Conservation (phyloP, 2,797 vertebrate species). For the Dicrostonyx torquatus region DNA sequence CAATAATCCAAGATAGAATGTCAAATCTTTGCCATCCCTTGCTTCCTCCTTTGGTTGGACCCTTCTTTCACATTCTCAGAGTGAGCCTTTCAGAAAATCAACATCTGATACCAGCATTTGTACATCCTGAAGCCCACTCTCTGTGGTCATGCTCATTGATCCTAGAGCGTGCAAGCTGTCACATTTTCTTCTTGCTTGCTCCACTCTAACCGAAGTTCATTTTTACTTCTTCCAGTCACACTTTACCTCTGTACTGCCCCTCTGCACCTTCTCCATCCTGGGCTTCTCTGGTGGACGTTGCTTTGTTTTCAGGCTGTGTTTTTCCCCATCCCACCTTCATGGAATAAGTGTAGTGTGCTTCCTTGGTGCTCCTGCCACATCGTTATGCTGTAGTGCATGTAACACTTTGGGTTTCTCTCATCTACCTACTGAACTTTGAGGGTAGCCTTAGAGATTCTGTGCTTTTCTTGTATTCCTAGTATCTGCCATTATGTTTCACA, state of each 20-base stretch:
- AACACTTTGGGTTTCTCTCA: background rate
- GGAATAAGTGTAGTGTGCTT: background rate
- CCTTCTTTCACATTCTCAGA: background rate
- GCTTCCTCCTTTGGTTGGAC: background rate
- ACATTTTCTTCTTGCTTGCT: background rate
- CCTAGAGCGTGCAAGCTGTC: background rate
- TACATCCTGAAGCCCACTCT: background rate
- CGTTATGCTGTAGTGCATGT: background rate
- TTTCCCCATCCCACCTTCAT: background rate
- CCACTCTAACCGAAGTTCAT: background rate
- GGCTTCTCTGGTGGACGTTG: background rate
- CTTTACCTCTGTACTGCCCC: background rate
- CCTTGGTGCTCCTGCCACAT: background rate
- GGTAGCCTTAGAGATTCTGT: background rate
- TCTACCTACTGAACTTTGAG: background rate
- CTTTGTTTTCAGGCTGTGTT: background rate
- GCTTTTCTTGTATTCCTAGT: background rate
- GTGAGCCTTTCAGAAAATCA: slow-evolving; percentile 5
- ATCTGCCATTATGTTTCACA: background rate
- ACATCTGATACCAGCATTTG: background rate
- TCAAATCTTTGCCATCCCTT: background rate
- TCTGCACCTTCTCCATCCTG: background rate
- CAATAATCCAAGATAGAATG: background rate
- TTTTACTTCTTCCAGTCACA: background rate
- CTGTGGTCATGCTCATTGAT: background rate